Percentiles rank a stretch among this genome's conserved stretches.
phyloP scores from a whole-genome alignment of 2,113 vertebrate species.

The Coryphaenoides rupestris region DNA sequence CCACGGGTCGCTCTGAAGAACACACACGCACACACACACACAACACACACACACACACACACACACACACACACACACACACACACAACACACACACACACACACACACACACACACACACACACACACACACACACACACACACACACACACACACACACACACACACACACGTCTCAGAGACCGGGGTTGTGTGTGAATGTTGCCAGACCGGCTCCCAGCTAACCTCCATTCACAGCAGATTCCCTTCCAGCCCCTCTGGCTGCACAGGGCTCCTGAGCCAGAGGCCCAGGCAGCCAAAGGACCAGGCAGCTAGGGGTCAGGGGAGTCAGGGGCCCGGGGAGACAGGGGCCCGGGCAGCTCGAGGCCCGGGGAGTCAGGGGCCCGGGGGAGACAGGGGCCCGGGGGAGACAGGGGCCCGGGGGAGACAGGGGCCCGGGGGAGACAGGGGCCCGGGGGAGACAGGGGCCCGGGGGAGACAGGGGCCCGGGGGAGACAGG shows the following conservation, averaged over 20 bases:
- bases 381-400: no score
- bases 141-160: constrained; percentile 10
- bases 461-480: no score
- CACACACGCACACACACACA: background rate
- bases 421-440: no score
- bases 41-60: background rate
- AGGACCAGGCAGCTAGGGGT: no score
- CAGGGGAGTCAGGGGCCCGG: no score
- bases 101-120: constrained; percentile 7
- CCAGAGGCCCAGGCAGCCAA: no score
- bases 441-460: no score
- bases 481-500: no score
- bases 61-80: background rate
- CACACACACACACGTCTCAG: background rate
- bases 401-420: no score
- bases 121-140: background rate
- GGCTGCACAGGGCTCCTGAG: no score
- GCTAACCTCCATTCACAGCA: constrained; percentile 13
- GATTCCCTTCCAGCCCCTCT: constrained; percentile 15
- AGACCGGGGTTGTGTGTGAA: constrained; percentile 9
- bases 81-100: constrained; percentile 7
- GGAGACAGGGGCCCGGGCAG: no score
- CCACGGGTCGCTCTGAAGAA: constrained; percentile 82
- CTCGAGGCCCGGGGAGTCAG: constrained; percentile 29
- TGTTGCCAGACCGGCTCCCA: constrained; percentile 9